Conservation (phyloP, 1,140 invertebrate genomes). For the Penaeus indicus region DNA sequence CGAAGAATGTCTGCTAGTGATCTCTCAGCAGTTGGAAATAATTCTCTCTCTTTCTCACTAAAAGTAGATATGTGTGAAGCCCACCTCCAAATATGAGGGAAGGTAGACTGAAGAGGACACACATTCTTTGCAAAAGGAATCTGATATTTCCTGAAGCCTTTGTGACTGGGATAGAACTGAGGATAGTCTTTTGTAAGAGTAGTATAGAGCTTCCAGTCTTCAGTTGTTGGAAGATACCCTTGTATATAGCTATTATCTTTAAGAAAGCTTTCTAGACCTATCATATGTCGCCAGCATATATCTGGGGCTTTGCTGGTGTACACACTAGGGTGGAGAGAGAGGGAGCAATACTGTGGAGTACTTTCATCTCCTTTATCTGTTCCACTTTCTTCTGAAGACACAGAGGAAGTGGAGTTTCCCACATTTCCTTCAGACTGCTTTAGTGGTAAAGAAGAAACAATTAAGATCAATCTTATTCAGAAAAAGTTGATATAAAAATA, state of each 20-base stretch:
- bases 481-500: no score
- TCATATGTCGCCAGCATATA: slow-evolving; percentile 12
- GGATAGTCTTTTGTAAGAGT: slow-evolving; percentile 19
- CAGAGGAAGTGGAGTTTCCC: no score
- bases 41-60: slow-evolving; percentile 10
- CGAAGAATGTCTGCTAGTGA: slow-evolving; percentile 34
- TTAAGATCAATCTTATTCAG: no score
- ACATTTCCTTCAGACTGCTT: no score
- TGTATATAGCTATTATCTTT: slow-evolving; percentile 24
- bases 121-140: neutral
- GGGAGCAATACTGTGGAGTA: neutral
- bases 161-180: slow-evolving; percentile 12
- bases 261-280: slow-evolving; percentile 29
- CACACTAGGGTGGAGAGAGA: neutral
- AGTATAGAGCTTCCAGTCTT: slow-evolving; percentile 6
- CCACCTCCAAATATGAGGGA: slow-evolving; percentile 40
- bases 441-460: no score
- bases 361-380: neutral
- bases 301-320: neutral
- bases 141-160: neutral
- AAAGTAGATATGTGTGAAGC: slow-evolving; percentile 31
- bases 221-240: slow-evolving; percentile 2
- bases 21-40: neutral
- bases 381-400: neutral
- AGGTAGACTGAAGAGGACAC: slow-evolving; percentile 1